Evolutionary conservation across 2,888 invertebrate species (phyloP), one percentile per base, ranked within the genome.

Genomic region (Notocelia uddmanniana): DNA sequence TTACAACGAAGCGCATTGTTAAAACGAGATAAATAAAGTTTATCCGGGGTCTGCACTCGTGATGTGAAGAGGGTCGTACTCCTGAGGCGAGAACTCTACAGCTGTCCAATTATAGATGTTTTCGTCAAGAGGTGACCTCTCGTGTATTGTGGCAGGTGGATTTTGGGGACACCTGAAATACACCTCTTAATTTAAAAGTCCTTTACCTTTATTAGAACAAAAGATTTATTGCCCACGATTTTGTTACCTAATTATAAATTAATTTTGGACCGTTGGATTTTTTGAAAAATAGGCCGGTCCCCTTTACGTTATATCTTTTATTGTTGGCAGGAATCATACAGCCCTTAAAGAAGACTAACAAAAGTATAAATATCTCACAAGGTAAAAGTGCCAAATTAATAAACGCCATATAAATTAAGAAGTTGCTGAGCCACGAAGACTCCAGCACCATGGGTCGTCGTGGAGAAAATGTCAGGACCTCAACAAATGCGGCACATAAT

Each of bases 81-180:
- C 81, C 13, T 23, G 81, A 82, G 78, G 73, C 76, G 83, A 89
- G 88, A 79, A 83, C 86, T 78, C 87, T 87, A 85, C 85, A 87
- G 86, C 83, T 87, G 86, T 89, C 88, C 89, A 92, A 91, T 91
- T 91, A 90, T 88, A 89, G 85, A 86, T 87, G 85, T 89, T 89
- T 87, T 87, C 78, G 79, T 78, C 78, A 78, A 87, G 83, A 86
- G 86, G 83, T 83, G 79, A 81, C 79, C 79, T 76, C 80, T 79
- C 80, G 80, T 79, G 80, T 76, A 78, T 78, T 75, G 79, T 73
- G 75, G 76, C 77, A 79, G 82, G 82, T 81, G 83, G 80, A 77
- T 77, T 74, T 76, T 62, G 52, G 72, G 75, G 73, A 74, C 52
- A 72, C 74, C 77, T 68, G 55, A 57, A 68, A 62, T 55, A 31